Evolutionary conservation across 2,888 invertebrate genomes (phyloP).

Genomic region (Scaptomyza cyrtandrae): DNA sequence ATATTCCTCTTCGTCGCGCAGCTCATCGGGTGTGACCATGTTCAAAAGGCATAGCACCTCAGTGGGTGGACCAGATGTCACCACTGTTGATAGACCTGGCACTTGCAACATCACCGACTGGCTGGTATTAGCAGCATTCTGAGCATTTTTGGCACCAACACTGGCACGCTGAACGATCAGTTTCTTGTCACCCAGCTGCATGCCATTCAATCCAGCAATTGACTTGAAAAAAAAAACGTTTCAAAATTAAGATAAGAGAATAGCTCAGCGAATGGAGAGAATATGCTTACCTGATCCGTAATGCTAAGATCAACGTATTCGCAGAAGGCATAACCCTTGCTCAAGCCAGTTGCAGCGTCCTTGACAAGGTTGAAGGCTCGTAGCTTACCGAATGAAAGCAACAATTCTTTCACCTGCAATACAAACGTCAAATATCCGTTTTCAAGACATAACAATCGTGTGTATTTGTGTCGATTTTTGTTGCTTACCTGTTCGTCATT

Average conservation of each 20-base stretch:
- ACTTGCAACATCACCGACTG: constrained; percentile 77
- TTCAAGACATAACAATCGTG: background rate
- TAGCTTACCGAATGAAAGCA: constrained; percentile 99
- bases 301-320: constrained; percentile 98
- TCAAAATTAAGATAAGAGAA: background rate
- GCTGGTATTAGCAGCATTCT: constrained; percentile 87
- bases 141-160: constrained; percentile 97
- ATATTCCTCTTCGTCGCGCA: constrained; percentile 98
- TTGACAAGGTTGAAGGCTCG: constrained; percentile 99
- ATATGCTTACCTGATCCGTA: constrained; percentile 94
- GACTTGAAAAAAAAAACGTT: constrained; percentile 87
- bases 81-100: constrained; percentile 95
- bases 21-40: constrained; percentile 98
- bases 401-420: constrained; percentile 96
- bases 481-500: constrained; percentile 98
- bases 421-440: background rate
- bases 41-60: constrained; percentile 98
- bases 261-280: too few relatives aligned
- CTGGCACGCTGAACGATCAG: constrained; percentile 98
- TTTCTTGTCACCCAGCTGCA: constrained; percentile 99
- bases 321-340: constrained; percentile 99
- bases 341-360: constrained; percentile 98
- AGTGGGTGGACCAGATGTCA: constrained; percentile 96
- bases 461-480: background rate
- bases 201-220: constrained; percentile 98